Conservation (phyloP, 1,140 invertebrate genomes). For the Drosophila lowei region DNA sequence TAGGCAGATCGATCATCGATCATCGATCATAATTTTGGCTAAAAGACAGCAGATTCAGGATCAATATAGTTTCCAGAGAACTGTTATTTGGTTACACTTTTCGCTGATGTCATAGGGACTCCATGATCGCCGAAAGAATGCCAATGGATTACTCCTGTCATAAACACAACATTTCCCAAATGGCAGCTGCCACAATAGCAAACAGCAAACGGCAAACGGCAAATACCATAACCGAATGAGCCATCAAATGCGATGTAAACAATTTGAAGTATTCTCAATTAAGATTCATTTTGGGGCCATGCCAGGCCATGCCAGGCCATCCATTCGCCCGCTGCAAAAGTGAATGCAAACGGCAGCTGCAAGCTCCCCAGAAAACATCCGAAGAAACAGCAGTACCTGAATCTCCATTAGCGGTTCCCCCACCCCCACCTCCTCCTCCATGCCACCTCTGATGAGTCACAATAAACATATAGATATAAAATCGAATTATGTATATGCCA, state of each 20-base stretch:
- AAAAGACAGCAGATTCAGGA: no score
- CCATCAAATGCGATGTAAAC: slow-evolving; percentile 1
- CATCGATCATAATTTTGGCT: no score
- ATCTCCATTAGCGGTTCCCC: slow-evolving; percentile 46
- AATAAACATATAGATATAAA: slow-evolving; percentile 61
- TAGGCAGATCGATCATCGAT: no score
- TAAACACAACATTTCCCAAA: not conserved
- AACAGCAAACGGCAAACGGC: no score
- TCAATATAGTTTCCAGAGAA: no score
- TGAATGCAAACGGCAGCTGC: slow-evolving; percentile 45
- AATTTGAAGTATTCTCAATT: slow-evolving; percentile 47
- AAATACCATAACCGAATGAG: not conserved
- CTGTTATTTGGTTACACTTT: no score
- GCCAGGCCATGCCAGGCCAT: not conserved
- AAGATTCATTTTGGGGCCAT: slow-evolving; percentile 33
- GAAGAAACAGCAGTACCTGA: slow-evolving; percentile 18
- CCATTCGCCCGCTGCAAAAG: slow-evolving; percentile 31
- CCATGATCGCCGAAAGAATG: no score
- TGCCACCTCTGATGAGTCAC: slow-evolving; percentile 9
- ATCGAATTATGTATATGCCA: slow-evolving; percentile 47
- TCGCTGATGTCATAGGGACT: no score
- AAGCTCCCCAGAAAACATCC: slow-evolving; percentile 12
- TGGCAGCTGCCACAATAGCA: no score
- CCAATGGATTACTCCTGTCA: slow-evolving; percentile 1
- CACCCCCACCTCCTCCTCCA: not conserved